Evolutionary conservation across 2,797 vertebrate genomes (phyloP), one percentile per base, ranked within the genome.

Genomic region (Cacajao melanocephalus): DNA sequence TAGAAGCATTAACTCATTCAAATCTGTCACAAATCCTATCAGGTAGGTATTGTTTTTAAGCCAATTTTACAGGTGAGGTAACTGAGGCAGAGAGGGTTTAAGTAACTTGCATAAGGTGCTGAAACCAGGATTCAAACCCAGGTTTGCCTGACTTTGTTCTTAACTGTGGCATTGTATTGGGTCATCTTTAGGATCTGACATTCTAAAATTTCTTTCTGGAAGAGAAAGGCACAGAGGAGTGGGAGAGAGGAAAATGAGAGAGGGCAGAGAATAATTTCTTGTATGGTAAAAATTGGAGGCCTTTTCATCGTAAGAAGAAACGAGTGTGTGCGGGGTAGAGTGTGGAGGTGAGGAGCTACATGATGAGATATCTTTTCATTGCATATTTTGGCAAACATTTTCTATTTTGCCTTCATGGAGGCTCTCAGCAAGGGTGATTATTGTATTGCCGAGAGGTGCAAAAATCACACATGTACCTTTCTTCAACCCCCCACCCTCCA

Each of bases 141-240:
- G 52, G 10, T 78, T 91, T 61, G 52, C 36, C 44, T 75, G 73
- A 70, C 20, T 81, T 90, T 58, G 4, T 57, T 55, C 19, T 61
- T 50, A 73, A 83, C 33, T 46, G 30, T 26, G 5, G 1, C 33
- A 28, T 39, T 79, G 33, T 48, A 28, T 11, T 28, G 39, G 36
- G 48, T 86, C 64, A 36, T 55, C 46, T 79, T 44, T 48, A 44
- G 57, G 39, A 2, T 50, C 17, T 48, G 19, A 33, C 5, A 57
- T 70, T 83, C 15, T 17, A 93, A 55, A 82, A 44, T 81, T 73
- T 94, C 50, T 87, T 96, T 50, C 76, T 73, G 48, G n/a, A 93
- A 90, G 64, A 88, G 79, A 46, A 57, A 57, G 55, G 75, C 57
- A 52, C 8, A 14, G 41, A 26, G 8, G 24, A 20, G 39, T 9